Conservation (phyloP, 2,113 vertebrate genomes). For the Zosterops hypoxanthus region DNA sequence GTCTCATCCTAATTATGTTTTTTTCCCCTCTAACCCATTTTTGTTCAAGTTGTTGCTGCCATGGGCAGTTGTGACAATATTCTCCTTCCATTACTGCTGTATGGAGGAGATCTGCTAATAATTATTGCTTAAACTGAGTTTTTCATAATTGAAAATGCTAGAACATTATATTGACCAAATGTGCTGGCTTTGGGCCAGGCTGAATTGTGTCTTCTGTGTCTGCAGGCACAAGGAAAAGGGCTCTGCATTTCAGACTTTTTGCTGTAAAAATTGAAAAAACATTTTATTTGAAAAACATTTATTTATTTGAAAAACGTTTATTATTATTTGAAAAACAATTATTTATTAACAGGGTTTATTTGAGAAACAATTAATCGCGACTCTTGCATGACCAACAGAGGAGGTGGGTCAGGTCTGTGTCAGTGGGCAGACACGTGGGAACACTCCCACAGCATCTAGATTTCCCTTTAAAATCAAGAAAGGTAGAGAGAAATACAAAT, state of each 20-base stretch:
- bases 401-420: background rate
- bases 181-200: background rate
- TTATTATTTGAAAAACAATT: too few species aligned
- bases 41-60: constrained; percentile 24
- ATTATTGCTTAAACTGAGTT: background rate
- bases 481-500: constrained; percentile 34
- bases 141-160: background rate
- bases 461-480: constrained; percentile 4
- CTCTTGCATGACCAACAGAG: rapidly evolving
- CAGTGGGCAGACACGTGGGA: background rate
- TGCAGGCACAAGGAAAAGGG: background rate
- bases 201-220: background rate
- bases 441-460: background rate
- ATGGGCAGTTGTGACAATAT: background rate
- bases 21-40: background rate
- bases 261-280: too few species aligned
- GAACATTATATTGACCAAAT: background rate
- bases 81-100: background rate
- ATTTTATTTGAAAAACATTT: too few species aligned
- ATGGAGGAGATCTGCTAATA: background rate
- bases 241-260: background rate
- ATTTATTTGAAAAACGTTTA: too few species aligned
- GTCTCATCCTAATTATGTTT: constrained; percentile 5
- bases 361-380: background rate
- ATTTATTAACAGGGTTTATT: background rate